Conservation (phyloP, 92 coral and sea anemone species). For the Isaurus tuberculatus region DNA sequence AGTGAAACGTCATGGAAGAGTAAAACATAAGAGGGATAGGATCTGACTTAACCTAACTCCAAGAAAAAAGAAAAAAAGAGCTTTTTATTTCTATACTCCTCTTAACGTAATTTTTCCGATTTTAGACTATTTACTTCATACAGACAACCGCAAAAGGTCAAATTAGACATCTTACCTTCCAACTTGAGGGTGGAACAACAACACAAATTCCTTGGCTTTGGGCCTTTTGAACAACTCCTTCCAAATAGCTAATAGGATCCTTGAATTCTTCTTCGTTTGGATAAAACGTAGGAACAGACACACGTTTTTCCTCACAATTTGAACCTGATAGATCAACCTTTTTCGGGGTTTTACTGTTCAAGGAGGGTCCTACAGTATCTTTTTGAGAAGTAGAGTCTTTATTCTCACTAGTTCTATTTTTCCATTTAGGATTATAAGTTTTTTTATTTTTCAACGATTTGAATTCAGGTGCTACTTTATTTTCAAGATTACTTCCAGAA, state of each 20-base stretch:
- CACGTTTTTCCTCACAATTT: conserved; percentile 6
- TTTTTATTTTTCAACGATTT: background rate
- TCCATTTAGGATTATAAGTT: background rate
- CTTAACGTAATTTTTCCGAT: too few species aligned
- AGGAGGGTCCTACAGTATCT: conserved; percentile 20
- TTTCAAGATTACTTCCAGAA: background rate
- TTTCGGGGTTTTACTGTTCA: background rate
- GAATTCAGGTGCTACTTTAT: background rate
- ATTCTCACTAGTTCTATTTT: background rate
- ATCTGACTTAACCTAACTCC: too few species aligned
- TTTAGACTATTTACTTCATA: too few species aligned
- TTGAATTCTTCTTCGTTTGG: conserved; percentile 93
- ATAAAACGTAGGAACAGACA: conserved; percentile 66
- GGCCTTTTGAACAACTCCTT: conserved; percentile 62
- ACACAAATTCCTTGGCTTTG: conserved; percentile 86
- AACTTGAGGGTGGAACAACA: conserved; percentile 89
- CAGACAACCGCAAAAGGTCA: background rate
- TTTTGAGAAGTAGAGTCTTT: conserved; percentile 27
- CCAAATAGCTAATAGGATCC: conserved; percentile 80
- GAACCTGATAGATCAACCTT: background rate
- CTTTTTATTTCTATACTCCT: too few species aligned
- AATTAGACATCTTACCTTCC: conserved; percentile 79
- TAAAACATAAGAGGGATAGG: too few species aligned
- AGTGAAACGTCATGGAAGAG: too few species aligned
- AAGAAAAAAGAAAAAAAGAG: too few species aligned